phyloP scores from a whole-genome alignment of 2,888 invertebrate genomes.

The Yponomeuta sedellus region DNA sequence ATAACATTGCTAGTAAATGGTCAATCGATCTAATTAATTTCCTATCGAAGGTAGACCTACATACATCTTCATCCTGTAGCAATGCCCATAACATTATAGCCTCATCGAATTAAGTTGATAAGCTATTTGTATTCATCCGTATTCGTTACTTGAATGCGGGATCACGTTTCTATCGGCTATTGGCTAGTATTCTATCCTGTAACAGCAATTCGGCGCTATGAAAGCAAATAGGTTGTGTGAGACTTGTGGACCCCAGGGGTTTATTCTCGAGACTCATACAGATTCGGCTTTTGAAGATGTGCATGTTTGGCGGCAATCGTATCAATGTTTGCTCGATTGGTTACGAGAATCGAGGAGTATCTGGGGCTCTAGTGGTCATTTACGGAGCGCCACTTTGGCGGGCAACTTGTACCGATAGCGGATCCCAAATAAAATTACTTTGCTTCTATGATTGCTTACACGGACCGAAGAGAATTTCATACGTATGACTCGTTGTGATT shows the following conservation, averaged over 20 bases:
- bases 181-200: constrained; percentile 37
- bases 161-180: constrained; percentile 44
- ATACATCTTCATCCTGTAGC: background rate
- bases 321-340: background rate
- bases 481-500: background rate
- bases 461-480: background rate
- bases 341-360: background rate
- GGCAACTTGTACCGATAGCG: constrained; percentile 53
- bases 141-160: constrained; percentile 47
- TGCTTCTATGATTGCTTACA: background rate
- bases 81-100: background rate
- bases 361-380: constrained; percentile 8
- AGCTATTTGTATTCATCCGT: constrained; percentile 21
- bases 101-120: constrained; percentile 10
- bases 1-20: no score
- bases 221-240: constrained; percentile 39
- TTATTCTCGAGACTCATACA: background rate
- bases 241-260: background rate
- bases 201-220: constrained; percentile 47
- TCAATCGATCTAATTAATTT: no score
- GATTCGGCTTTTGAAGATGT: background rate
- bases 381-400: constrained; percentile 48
- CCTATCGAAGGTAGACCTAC: background rate
- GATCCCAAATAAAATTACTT: constrained; percentile 31
- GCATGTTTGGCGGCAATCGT: background rate